Evolutionary conservation across 2,113 vertebrate genomes (phyloP), one percentile per base, ranked within the genome.

Genomic region (Hippocampus barbouri): DNA sequence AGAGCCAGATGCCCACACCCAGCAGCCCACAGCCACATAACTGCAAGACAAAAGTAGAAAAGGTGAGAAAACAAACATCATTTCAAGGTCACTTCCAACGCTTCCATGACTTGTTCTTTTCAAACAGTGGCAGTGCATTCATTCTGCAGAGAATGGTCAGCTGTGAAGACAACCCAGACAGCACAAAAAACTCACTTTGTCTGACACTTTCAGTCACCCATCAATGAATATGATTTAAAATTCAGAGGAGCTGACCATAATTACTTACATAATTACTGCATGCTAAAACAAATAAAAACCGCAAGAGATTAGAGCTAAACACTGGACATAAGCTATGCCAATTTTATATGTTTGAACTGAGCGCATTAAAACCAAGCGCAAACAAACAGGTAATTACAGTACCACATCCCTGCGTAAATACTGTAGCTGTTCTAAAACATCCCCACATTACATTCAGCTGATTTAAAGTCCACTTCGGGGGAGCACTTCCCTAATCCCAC

Each of bases 1-100:
- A 98, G 16, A 99, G 93, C 97, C 97, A 99, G 91, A 99, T 98
- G 87, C 97, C 97, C 85, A 99, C 96, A 12, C 97, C 97, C 49
- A 99, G 94, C 81, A 99, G 92, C 54, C 97, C 97, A 18, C 97
- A 99, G 92, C 97, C 97, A 69, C 97, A 98, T 75, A 99, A 92
- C 97, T 99, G 91, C 61, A 91, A 88, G 66, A 40, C 0, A 77
- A 90, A 70, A 90, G 40, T 66, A 91, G 20, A 76, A 67, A 88
- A 40, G 69, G 79, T 86, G 71, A 86, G 80, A 77, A 67, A 68
- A 67, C n/a, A 57, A 70, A 66, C 23, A 57, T 43, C 1, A 59
- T 59, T 60, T 56, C 66, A 74, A 21, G 21, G 0, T 0, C 43
- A 21, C 21, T 8, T 12, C 45, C 73, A 47, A n/a, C 47, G 61